Evolutionary conservation across 2,797 vertebrate species (phyloP), one percentile per base, ranked within the genome.

Genomic region (Cirrhinus mrigala): DNA sequence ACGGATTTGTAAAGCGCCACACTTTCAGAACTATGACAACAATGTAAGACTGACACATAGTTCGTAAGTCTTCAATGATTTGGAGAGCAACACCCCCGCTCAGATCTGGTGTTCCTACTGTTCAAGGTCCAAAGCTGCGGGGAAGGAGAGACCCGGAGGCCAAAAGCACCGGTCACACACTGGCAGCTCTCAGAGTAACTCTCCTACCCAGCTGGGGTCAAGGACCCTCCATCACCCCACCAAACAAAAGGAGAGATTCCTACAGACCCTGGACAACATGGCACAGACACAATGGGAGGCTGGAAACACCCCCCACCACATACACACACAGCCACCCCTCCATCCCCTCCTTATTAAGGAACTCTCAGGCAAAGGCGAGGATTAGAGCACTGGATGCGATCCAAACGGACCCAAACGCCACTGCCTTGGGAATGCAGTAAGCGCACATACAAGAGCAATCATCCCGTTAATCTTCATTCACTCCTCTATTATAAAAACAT

Each of bases 151-250:
- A 69, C 64, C 64, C 50, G 83, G 75, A 69, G 75, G 83, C 83
- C 54, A 69, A 90, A 91, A 91, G 88, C 79, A 88, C 60, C 71
- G 75, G 58, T 88, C 87, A 86, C 85, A 85, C 89, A 86, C 83
- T 86, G 88, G 82, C 77, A 79, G 58, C 90, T 91, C 90, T 92
- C 79, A 84, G 85, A 83, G 89, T 86, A 29, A 90, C 82, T 54
- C 52, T 89, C 48, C 82, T 70, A 87, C 85, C 91, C 90, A 89
- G 91, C 88, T 82, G n/a, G 91, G 89, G 93, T 94, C 92, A 93
- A 94, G 93, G 90, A 93, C 91, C 89, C 93, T 91, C 71, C 18
- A 85, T 91, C 91, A 93, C 89, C 93, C 87, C 87, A 75, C 27
- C 54, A 76, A 84, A 92, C 87, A 91, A 88, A 83, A 87, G 82